Percentiles rank a stretch among this genome's conserved stretches.
These are phyloP conservation scores for Alces alces DNA, from an alignment of 2,113 vertebrate genomes.

Conservation along the genomic window DNA sequence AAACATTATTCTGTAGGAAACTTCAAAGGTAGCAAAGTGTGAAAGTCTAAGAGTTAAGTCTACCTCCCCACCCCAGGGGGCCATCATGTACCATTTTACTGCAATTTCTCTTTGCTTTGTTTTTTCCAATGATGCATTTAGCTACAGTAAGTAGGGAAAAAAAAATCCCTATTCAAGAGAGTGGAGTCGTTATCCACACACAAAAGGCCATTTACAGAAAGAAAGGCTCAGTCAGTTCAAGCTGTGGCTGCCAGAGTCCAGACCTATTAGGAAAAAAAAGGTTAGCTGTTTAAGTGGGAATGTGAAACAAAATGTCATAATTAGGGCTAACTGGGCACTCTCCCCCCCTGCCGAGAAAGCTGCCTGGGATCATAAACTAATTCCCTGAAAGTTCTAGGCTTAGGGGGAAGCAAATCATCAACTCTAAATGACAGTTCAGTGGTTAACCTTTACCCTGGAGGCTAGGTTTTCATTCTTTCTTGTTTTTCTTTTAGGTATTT, in stretches of 20 bases:
- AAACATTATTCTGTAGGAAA: not conserved
- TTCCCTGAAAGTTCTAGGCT: slow-evolving; percentile 44
- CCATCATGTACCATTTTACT: slow-evolving; percentile 48
- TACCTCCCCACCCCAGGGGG: not conserved
- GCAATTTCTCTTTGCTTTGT: slow-evolving; percentile 61
- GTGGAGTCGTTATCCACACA: slow-evolving; percentile 64
- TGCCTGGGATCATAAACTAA: slow-evolving; percentile 55
- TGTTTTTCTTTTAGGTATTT: not conserved
- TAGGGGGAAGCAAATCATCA: slow-evolving; percentile 52
- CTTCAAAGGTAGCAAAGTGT: not conserved
- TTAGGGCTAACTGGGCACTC: slow-evolving; percentile 35
- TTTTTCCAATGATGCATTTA: slow-evolving; percentile 63
- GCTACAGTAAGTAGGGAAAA: slow-evolving; percentile 27
- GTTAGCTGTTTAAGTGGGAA: slow-evolving; percentile 70
- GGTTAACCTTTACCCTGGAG: slow-evolving; percentile 61
- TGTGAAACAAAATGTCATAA: slow-evolving; percentile 65
- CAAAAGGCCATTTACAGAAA: slow-evolving; percentile 71
- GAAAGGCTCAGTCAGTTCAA: slow-evolving; percentile 55
- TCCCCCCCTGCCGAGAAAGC: not conserved
- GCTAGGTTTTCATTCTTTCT: not conserved
- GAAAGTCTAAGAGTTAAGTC: not conserved
- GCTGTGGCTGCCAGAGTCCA: slow-evolving; percentile 59
- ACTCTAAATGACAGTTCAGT: slow-evolving; percentile 39
- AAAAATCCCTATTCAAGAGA: slow-evolving; percentile 52
- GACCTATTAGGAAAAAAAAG: slow-evolving; percentile 55